Evolutionary conservation across 2,113 vertebrate genomes (phyloP), one percentile per base, ranked within the genome.

Genomic region (Galbula dea): DNA sequence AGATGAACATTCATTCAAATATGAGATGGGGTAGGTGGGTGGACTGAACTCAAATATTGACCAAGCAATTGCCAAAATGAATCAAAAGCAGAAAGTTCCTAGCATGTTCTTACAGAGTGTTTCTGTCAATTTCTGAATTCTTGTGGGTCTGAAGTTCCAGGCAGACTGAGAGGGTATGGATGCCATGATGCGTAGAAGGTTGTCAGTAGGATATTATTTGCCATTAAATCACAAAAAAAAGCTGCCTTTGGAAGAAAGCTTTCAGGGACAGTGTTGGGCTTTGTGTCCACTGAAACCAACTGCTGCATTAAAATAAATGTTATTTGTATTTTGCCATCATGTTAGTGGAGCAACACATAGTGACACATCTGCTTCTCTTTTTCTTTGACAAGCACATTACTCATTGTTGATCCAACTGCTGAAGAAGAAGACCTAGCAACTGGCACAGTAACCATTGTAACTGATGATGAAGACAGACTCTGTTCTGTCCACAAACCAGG

Each of bases 401-500:
- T 99, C 61, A 98, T 99, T 49, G 98, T 98, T 24, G 99, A 99
- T 89, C 99, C 99, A 52, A 99, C 99, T 17, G 98, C 97, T 32
- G 99, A 99, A 89, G 99, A 99, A 89, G 99, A 99, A 83, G 97
- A 96, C 52, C 91, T 99, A 85, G 98, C 98, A 21, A 98, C 98
- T 5, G 98, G 98, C 84, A 97, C 97, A 48, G 94, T 99, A 86
- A 99, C 99, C 0, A 68, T 99, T 76, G 99, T 99, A 84, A 99
- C 97, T 7, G 98, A 99, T 24, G 99, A 99, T 57, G 98, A 98
- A 27, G 98, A 96, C 63, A 98, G 95, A 20, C 97, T 99, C 3
- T 99, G 98, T 83, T 97, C 98, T 43, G 88, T 99, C 51, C 98
- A 99, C 90, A 99, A 99, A 97, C 99, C 99, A 98, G 99, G 99